phyloP scores from a whole-genome alignment of 2,888 invertebrate genomes.

The Matsumyia berberina region DNA sequence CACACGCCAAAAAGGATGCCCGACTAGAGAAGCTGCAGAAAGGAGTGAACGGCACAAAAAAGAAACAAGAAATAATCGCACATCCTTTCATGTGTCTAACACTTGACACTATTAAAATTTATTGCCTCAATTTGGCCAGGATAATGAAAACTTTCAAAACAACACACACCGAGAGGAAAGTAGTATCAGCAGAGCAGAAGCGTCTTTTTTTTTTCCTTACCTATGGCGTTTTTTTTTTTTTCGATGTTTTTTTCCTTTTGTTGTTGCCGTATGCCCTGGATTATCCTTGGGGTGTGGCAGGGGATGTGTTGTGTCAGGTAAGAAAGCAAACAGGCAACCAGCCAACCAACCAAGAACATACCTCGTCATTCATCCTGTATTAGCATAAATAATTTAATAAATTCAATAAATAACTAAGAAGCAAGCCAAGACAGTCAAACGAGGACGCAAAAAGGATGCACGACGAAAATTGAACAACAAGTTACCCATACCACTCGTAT shows the following conservation, averaged over 20 bases:
- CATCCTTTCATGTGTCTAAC: constrained; percentile 75
- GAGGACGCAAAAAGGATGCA: constrained; percentile 52
- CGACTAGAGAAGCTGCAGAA: not conserved
- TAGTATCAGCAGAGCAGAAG: constrained; percentile 4
- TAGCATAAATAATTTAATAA: constrained; percentile 76
- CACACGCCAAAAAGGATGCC: constrained; percentile 4
- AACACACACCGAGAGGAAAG: constrained; percentile 54
- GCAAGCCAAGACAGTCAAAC: constrained; percentile 64
- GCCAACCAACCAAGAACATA: constrained; percentile 58
- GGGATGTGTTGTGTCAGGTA: constrained; percentile 41
- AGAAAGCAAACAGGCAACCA: constrained; percentile 36
- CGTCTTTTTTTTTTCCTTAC: constrained; percentile 52
- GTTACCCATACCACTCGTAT: constrained; percentile 5
- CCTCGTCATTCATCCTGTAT: constrained; percentile 73
- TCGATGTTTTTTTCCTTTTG: constrained; percentile 5
- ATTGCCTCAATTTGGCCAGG: constrained; percentile 75
- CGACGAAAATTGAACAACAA: constrained; percentile 49
- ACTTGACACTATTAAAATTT: constrained; percentile 76
- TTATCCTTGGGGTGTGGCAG: constrained; percentile 42
- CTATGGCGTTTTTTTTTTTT: constrained; percentile 16
- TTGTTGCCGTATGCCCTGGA: constrained; percentile 38
- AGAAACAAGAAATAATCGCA: constrained; percentile 66
- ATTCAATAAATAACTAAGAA: constrained; percentile 76
- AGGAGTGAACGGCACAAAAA: constrained; percentile 4
- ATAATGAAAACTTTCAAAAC: constrained; percentile 74